Evolutionary conservation across 2,888 invertebrate species (phyloP), one percentile per base, ranked within the genome.

Genomic region (Helobdella robusta): DNA sequence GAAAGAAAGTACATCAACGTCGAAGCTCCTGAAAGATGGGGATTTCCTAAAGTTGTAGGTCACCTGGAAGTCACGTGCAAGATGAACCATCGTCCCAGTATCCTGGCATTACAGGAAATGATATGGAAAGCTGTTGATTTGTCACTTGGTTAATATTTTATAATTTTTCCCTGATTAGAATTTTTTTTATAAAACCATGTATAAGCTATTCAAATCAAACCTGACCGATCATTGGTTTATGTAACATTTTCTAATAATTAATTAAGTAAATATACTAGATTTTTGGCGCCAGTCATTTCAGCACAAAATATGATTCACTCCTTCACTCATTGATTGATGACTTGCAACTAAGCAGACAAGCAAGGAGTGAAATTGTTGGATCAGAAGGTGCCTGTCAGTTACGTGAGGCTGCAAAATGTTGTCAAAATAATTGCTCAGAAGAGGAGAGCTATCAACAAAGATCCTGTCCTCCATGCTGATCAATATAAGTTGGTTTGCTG

Each of bases 311-410:
- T 15, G 11, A 20, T 18, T 52, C 15, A 52, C 15, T 18, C 23
- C 6, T 20, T 36, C 8, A 20, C 8, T 54, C 61, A 25, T 54
- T 2, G 34, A 11, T 34, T 30, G 8, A 8, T 56, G 32, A 8
- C 8, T 59, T 15, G 11, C 11, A 8, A 8, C 15, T 58, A 25
- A 15, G 28, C 77, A 85, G 88, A 89, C 20, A 90, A 90, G 71
- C 93, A 93, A 77, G 91, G 91, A 32, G 73, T 74, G 76, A 84
- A 91, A 0, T 78, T 97, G 3, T 65, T 98, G 32, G 89, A 94
- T 73, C 95, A 97, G 80, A 88, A 89, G 75, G 89, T 98, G 4
- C 97, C 98, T 0, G 92, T 94, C 0, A 91, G 91, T 46, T 98
- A 97, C 80, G 83, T 97, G 59, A 89, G 91, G 0, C 81, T 98